phyloP scores from a whole-genome alignment of 2,797 vertebrate genomes.

The Hydrophis major region DNA sequence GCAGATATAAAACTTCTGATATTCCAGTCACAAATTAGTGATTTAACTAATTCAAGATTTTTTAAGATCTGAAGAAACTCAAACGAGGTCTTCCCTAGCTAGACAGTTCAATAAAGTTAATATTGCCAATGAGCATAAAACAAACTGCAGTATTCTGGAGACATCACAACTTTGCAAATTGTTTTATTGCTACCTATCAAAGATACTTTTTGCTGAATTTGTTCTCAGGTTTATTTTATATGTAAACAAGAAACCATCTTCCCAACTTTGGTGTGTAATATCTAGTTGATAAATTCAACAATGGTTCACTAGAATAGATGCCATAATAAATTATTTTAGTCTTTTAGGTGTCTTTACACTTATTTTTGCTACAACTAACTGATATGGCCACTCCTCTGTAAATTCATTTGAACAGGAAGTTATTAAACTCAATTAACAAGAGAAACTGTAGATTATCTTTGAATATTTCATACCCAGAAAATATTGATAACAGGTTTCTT shows the following conservation, averaged over 20 bases:
- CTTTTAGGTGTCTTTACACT: neutral
- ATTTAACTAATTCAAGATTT: neutral
- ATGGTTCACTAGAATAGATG: neutral
- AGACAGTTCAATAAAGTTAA: neutral
- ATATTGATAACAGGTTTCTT: slow-evolving; percentile 36
- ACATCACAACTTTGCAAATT: slow-evolving; percentile 25
- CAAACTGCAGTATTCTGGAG: slow-evolving; percentile 36
- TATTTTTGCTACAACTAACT: neutral
- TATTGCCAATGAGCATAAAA: neutral
- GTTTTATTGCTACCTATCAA: slow-evolving; percentile 46
- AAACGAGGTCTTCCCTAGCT: neutral
- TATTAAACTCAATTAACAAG: slow-evolving; percentile 34
- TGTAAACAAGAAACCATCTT: neutral
- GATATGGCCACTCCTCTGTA: neutral
- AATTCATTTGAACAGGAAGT: slow-evolving; percentile 17
- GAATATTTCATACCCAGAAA: slow-evolving; percentile 42
- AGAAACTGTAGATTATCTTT: slow-evolving; percentile 44
- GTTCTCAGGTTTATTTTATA: neutral
- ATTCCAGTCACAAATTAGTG: slow-evolving; percentile 21
- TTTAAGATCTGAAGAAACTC: neutral
- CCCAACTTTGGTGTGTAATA: neutral
- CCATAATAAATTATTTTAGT: neutral
- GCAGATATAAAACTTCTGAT: neutral
- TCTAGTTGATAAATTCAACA: neutral
- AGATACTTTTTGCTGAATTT: neutral